Conservation (phyloP, 2,113 vertebrate genomes). For the Indicator indicator region DNA sequence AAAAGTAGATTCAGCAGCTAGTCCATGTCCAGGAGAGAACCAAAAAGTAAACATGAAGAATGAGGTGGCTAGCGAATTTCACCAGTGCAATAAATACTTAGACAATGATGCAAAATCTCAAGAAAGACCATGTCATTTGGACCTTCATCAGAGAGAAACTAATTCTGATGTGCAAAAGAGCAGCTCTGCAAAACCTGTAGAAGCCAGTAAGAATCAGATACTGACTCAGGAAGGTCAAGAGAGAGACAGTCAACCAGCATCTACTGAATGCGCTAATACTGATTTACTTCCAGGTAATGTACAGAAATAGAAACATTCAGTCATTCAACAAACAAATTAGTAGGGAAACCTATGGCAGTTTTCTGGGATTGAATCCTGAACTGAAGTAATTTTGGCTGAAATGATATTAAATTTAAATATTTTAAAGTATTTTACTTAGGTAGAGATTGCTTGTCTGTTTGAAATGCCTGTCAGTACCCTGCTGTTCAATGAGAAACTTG, state of each 20-base stretch:
- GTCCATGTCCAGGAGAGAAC: constrained; percentile 22
- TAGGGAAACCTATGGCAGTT: constrained; percentile 62
- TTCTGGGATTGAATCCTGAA: constrained; percentile 65
- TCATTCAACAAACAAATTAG: constrained; percentile 63
- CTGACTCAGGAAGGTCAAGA: constrained; percentile 87
- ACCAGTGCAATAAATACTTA: constrained; percentile 59
- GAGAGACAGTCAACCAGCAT: constrained; percentile 80
- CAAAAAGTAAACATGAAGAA: constrained; percentile 29
- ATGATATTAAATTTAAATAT: constrained; percentile 49
- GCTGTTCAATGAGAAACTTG: constrained; percentile 62
- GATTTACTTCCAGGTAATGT: constrained; percentile 98
- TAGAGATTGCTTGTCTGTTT: constrained; percentile 58
- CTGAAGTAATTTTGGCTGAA: constrained; percentile 71
- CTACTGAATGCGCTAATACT: constrained; percentile 82
- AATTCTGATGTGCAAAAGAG: constrained; percentile 80
- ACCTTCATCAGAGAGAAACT: constrained; percentile 85
- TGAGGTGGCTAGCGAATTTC: constrained; percentile 37
- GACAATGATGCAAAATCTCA: constrained; percentile 85
- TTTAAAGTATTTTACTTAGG: constrained; percentile 59
- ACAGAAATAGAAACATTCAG: constrained; percentile 85
- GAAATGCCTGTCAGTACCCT: constrained; percentile 56
- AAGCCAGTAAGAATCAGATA: constrained; percentile 82
- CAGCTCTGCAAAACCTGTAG: constrained; percentile 78
- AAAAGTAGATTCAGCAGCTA: constrained; percentile 19
- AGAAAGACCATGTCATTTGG: constrained; percentile 91